These are phyloP conservation scores for Agriopis leucophaearia DNA, from an alignment of 2,888 invertebrate species.

Conservation along the genomic window DNA sequence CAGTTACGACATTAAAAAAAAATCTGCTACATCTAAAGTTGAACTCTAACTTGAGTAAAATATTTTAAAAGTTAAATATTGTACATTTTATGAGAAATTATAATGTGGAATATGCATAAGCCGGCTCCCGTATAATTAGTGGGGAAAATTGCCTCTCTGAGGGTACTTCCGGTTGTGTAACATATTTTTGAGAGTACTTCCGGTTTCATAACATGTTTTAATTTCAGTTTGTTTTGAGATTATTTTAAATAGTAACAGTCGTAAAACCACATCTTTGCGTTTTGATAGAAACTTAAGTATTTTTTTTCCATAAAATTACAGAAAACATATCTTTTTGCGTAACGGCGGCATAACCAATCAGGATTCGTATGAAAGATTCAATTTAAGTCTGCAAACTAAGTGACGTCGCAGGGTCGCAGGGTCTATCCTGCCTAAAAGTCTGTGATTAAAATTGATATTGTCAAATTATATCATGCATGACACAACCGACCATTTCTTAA, in stretches of 20 bases:
- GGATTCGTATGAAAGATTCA: no score
- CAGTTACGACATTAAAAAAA: not conserved
- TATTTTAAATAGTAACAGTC: not conserved
- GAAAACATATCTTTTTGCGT: no score
- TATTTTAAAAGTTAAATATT: not conserved
- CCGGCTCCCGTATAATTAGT: constrained; percentile 30
- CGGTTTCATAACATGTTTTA: constrained; percentile 28
- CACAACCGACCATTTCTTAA: constrained; percentile 1
- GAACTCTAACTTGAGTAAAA: not conserved
- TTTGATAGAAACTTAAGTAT: not conserved
- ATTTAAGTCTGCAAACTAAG: no score
- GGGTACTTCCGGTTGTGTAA: constrained; percentile 31
- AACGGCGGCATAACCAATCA: no score
- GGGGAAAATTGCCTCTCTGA: constrained; percentile 31
- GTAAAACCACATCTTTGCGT: not conserved
- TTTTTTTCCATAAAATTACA: no score
- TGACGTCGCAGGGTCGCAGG: no score
- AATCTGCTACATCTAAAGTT: not conserved
- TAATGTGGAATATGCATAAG: constrained; percentile 33
- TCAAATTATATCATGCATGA: not conserved
- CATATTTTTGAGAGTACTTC: constrained; percentile 35
- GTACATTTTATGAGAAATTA: constrained; percentile 21
- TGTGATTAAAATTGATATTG: not conserved
- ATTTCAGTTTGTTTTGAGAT: constrained; percentile 16
- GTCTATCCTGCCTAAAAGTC: no score